Percentiles rank a stretch among this genome's conserved stretches.
These are phyloP conservation scores for Eugnorisma glareosa DNA, from an alignment of 2,888 invertebrate species.

Conservation along the genomic window DNA sequence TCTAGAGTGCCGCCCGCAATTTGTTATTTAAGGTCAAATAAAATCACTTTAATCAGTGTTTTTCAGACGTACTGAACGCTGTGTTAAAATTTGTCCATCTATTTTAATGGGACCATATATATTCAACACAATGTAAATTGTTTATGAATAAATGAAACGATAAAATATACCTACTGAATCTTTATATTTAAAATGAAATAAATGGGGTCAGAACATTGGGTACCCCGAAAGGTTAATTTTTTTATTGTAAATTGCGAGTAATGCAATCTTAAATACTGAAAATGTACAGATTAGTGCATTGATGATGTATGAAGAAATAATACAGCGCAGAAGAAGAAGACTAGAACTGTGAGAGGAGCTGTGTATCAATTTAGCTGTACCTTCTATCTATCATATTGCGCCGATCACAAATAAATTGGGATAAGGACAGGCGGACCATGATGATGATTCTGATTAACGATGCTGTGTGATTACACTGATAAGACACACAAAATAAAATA, in stretches of 20 bases:
- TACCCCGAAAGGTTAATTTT: background rate
- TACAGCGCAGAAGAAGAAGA: background rate
- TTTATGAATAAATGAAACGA: background rate
- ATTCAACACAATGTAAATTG: background rate
- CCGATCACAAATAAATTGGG: background rate
- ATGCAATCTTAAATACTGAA: background rate
- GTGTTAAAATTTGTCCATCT: no score
- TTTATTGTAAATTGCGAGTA: background rate
- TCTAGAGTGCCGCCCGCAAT: no score
- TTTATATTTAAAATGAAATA: background rate
- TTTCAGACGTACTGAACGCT: no score
- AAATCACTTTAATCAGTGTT: no score
- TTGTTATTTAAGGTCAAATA: no score
- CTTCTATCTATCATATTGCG: background rate
- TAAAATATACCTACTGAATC: no score
- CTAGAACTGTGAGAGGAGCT: background rate
- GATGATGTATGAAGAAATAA: background rate
- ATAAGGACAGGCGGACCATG: background rate
- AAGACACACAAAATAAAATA: background rate
- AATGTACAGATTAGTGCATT: background rate
- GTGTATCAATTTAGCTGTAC: background rate
- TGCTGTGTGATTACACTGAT: conserved; percentile 1
- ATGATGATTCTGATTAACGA: background rate
- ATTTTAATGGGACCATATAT: no score
- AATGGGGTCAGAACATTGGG: background rate